These are phyloP conservation scores for Carcina quercana DNA, from an alignment of 2,888 invertebrate genomes.

Conservation along the genomic window DNA sequence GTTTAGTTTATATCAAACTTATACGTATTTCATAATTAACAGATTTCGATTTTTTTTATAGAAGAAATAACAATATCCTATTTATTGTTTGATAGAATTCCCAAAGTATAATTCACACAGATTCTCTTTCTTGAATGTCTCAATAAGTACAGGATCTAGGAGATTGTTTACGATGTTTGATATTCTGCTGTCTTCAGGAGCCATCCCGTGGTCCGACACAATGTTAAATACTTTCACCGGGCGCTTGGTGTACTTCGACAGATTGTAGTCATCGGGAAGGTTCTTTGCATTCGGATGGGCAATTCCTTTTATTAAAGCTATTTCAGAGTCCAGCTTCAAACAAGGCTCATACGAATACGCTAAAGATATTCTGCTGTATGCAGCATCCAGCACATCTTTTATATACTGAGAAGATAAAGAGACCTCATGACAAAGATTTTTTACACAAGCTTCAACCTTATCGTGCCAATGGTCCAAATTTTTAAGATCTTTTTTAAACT, in stretches of 20 bases:
- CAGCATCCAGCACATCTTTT: slow-evolving; percentile 23
- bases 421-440: slow-evolving; percentile 16
- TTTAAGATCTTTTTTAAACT: slow-evolving; percentile 20
- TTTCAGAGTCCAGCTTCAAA: slow-evolving; percentile 31
- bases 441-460: slow-evolving; percentile 25
- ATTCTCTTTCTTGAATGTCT: slow-evolving; percentile 28
- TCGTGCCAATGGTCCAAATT: slow-evolving; percentile 21
- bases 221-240: slow-evolving; percentile 29
- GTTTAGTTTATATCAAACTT: too few species aligned
- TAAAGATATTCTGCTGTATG: slow-evolving; percentile 27
- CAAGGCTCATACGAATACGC: slow-evolving; percentile 30
- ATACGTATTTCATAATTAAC: too few species aligned
- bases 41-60: too few species aligned
- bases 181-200: slow-evolving; percentile 26
- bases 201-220: slow-evolving; percentile 25
- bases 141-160: slow-evolving; percentile 22
- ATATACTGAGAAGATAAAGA: slow-evolving; percentile 30
- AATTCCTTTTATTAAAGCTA: slow-evolving; percentile 35
- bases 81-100: slow-evolving; percentile 11
- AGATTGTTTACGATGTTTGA: slow-evolving; percentile 33
- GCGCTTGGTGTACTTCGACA: slow-evolving; percentile 30
- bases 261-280: slow-evolving; percentile 30
- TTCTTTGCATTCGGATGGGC: slow-evolving; percentile 17
- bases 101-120: slow-evolving; percentile 26
- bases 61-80: too few species aligned